Evolutionary conservation across 35 echinoderm and acorn worm genomes (phyloP), one percentile per base, ranked within the genome.

Genomic region (Anneissia japonica): DNA sequence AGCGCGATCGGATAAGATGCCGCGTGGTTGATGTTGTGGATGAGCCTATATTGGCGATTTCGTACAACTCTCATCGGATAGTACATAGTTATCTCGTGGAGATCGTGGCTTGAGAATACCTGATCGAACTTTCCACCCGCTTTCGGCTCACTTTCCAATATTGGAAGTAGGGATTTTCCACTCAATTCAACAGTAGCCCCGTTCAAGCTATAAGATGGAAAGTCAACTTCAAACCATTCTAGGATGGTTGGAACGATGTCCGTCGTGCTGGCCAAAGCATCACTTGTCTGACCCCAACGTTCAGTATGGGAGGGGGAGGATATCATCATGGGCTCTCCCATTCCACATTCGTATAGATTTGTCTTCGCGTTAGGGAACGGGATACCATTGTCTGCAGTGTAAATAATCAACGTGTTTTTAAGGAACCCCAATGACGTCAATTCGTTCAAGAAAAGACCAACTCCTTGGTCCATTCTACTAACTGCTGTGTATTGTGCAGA

Each of bases 31-130:
- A 99, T 83, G 74, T 99, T 99, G 74, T 99, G 96, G 33, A 99
- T 89, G 14, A 99, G 84, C 36, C 92, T 82, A 36, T 94, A 99
- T 17, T 86, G 88, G 17, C 81, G 77, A 80, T 91, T 91, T 37
- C 96, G 86, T 31, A 92, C 85, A 23, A 99, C 96, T 0, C 96
- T 77, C 96, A 99, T 99, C 0, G 96, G 96, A 76, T 99, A 99
- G 74, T 81, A 93, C 96, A 99, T 99, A 36, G 87, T 91, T 74
- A 99, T 84, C 75, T 99, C 96, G 75, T 99, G 96, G 56, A 99
- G 91, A 84, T 99, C 87, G 40, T 99, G 96, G 75, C 96, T 99
- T 73, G 96, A 87, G 34, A 87, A 93, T 13, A 99, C 92, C 11
- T 88, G 73, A 74, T 99, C 92, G 81, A 81, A 99, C 21, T 64